phyloP scores from a whole-genome alignment of 2,113 vertebrate species.

The Cynocephalus volans region DNA sequence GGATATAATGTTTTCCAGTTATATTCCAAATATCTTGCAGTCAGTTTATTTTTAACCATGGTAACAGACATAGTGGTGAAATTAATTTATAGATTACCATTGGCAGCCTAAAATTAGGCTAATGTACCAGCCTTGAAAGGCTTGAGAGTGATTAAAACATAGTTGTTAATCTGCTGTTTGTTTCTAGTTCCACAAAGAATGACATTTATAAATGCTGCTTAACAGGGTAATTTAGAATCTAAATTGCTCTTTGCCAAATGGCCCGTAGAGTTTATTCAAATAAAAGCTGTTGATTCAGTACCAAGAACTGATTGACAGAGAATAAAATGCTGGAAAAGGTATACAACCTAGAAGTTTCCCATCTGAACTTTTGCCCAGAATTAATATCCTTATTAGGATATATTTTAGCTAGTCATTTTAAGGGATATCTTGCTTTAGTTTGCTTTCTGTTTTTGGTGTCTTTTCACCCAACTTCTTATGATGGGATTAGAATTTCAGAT shows the following conservation, averaged over 20 bases:
- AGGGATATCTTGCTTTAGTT: conserved; percentile 18
- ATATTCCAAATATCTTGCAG: conserved; percentile 53
- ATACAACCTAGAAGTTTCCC: conserved; percentile 4
- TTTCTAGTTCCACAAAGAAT: conserved; percentile 61
- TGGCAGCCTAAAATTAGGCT: conserved; percentile 75
- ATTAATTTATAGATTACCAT: conserved; percentile 67
- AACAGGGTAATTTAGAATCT: conserved; percentile 53
- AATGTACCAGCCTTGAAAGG: conserved; percentile 53
- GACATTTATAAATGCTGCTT: conserved; percentile 68
- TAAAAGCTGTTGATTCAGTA: conserved; percentile 57
- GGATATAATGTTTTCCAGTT: conserved; percentile 57
- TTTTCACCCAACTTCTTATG: neutral
- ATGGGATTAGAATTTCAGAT: neutral
- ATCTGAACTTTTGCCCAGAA: conserved; percentile 21
- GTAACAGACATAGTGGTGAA: conserved; percentile 67
- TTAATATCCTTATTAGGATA: neutral
- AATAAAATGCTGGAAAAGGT: conserved; percentile 30
- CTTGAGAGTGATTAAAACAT: neutral
- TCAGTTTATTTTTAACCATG: conserved; percentile 67
- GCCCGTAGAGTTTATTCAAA: conserved; percentile 49
- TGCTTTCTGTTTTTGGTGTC: conserved; percentile 16
- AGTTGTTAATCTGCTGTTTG: conserved; percentile 41
- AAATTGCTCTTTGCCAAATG: conserved; percentile 62
- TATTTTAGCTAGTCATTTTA: conserved; percentile 3
- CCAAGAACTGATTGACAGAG: conserved; percentile 47